Conservation (phyloP, 2,113 vertebrate species). For the Callaeas wilsoni region DNA sequence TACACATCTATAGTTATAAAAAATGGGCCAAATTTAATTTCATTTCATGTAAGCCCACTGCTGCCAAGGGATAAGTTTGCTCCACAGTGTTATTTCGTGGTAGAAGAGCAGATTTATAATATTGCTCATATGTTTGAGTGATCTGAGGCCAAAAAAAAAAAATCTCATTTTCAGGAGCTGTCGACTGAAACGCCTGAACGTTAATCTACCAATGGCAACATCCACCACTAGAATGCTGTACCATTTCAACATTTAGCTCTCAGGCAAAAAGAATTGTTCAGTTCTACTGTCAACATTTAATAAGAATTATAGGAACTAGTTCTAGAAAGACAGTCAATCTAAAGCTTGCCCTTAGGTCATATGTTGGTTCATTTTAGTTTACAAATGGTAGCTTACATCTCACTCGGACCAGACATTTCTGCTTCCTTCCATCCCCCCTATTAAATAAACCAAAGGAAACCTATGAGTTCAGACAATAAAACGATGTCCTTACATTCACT, state of each 20-base stretch:
- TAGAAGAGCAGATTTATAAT: constrained; percentile 16
- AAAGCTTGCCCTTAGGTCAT: background rate
- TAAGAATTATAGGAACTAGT: background rate
- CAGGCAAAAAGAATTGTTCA: background rate
- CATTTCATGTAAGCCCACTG: background rate
- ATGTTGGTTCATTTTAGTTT: background rate
- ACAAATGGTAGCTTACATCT: background rate
- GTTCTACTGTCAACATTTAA: background rate
- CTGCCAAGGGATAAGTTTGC: constrained; percentile 28
- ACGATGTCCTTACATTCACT: constrained; percentile 83
- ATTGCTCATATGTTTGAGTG: constrained; percentile 22
- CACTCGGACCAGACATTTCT: background rate
- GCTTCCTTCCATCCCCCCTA: background rate
- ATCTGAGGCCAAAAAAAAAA: constrained; percentile 3
- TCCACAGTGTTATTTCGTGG: constrained; percentile 15
- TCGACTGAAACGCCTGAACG: background rate
- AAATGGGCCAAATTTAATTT: constrained; percentile 15
- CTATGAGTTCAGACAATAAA: background rate
- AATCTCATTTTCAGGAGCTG: constrained; percentile 55
- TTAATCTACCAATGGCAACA: constrained; percentile 20
- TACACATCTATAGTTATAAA: background rate
- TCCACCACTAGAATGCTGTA: background rate
- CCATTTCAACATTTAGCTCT: constrained; percentile 7
- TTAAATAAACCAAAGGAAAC: background rate
- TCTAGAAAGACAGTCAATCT: background rate